Evolutionary conservation across 2,797 vertebrate species (phyloP).

Genomic region (Fistularia commersonii): DNA sequence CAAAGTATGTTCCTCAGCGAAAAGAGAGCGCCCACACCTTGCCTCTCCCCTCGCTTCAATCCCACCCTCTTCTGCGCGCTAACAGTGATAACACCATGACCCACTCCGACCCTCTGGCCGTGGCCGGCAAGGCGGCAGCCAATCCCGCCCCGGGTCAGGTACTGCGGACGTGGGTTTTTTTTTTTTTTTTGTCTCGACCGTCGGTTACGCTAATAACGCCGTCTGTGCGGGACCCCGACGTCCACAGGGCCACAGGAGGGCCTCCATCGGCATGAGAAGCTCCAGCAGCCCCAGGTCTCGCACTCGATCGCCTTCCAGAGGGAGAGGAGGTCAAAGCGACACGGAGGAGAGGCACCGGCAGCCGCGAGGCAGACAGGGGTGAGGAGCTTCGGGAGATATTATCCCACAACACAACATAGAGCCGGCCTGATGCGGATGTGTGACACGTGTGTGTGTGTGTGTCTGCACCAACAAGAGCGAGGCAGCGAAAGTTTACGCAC

Average conservation of each 20-base stretch:
- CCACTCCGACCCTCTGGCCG: constrained; percentile 77
- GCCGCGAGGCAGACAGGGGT: constrained; percentile 86
- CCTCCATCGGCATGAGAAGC: constrained; percentile 84
- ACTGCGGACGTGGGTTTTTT: constrained; percentile 13
- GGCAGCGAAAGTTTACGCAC: no score
- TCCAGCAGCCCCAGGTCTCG: constrained; percentile 87
- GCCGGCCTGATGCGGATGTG: no score
- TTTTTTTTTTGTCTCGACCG: background rate
- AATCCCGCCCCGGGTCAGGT: constrained; percentile 72
- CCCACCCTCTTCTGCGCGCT: constrained; percentile 82
- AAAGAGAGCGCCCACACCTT: constrained; percentile 78
- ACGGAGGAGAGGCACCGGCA: constrained; percentile 78
- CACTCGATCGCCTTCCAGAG: constrained; percentile 86
- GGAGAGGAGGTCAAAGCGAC: constrained; percentile 78
- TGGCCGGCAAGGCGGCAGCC: constrained; percentile 66
- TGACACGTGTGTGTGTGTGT: no score
- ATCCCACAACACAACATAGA: no score
- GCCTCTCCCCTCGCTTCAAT: constrained; percentile 74
- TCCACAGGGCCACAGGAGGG: constrained; percentile 74
- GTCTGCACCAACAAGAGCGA: no score
- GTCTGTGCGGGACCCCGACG: constrained; percentile 8
- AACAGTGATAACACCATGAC: constrained; percentile 90
- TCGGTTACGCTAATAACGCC: background rate
- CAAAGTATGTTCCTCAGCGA: constrained; percentile 81
- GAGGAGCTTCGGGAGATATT: constrained; percentile 8